phyloP scores from a whole-genome alignment of 2,888 invertebrate genomes.

The Drosophila basisetae region DNA sequence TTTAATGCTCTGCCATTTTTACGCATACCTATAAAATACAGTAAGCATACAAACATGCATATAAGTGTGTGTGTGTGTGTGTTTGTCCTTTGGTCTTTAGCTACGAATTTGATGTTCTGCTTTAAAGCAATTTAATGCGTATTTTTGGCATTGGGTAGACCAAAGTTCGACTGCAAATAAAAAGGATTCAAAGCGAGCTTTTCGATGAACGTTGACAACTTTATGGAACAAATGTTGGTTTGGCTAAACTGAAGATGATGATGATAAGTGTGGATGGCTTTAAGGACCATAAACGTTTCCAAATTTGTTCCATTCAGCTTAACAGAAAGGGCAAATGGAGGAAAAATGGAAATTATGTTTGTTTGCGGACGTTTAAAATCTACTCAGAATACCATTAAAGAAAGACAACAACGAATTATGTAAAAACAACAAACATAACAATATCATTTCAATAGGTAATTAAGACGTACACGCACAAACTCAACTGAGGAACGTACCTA shows the following conservation, averaged over 20 bases:
- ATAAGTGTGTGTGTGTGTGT: slow-evolving; percentile 9
- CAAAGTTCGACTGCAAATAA: slow-evolving; percentile 13
- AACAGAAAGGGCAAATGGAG: not conserved
- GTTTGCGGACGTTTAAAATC: slow-evolving; percentile 38
- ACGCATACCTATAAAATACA: slow-evolving; percentile 49
- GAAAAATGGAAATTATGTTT: slow-evolving; percentile 2
- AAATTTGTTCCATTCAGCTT: slow-evolving; percentile 8
- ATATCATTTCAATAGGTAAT: not conserved
- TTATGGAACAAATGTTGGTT: slow-evolving; percentile 32
- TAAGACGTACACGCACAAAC: slow-evolving; percentile 31
- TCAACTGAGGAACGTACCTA: not conserved
- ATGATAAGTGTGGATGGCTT: slow-evolving; percentile 14
- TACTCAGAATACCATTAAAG: slow-evolving; percentile 57
- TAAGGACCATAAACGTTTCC: slow-evolving; percentile 4
- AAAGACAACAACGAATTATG: slow-evolving; percentile 38
- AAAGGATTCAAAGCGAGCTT: slow-evolving; percentile 39
- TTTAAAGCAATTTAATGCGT: slow-evolving; percentile 63
- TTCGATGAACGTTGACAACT: slow-evolving; percentile 44
- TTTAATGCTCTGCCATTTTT: slow-evolving; percentile 58
- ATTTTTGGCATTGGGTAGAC: slow-evolving; percentile 38
- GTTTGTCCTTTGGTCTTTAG: slow-evolving; percentile 21
- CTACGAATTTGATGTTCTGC: slow-evolving; percentile 39
- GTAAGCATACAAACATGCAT: slow-evolving; percentile 26
- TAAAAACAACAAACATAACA: slow-evolving; percentile 10
- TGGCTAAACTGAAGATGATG: slow-evolving; percentile 33